Evolutionary conservation across 2,113 vertebrate genomes (phyloP).

Genomic region (Paedocypris sp.): DNA sequence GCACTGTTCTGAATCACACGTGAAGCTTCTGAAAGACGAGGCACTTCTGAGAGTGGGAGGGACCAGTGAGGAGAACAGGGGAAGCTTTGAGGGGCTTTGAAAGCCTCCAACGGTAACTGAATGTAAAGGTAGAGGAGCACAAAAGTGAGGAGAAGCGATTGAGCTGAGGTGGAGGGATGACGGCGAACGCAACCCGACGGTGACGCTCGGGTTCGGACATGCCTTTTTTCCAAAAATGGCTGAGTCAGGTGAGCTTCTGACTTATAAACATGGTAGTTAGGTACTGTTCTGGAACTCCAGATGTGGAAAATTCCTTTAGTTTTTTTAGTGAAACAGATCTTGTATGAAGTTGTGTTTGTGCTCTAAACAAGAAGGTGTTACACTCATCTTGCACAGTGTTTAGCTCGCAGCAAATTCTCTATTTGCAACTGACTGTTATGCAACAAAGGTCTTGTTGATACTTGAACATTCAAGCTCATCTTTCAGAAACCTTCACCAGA

Average conservation of each 20-base stretch:
- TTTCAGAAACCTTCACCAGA: background rate
- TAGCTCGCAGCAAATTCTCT: background rate
- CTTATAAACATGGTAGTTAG: too few species aligned
- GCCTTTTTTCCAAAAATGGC: constrained; percentile 75
- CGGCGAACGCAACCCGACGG: background rate
- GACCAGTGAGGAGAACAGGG: background rate
- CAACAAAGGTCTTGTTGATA: constrained; percentile 11
- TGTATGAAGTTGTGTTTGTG: too few species aligned
- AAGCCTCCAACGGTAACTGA: background rate
- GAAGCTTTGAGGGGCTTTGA: background rate
- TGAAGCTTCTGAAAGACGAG: background rate
- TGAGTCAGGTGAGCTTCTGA: constrained; percentile 74
- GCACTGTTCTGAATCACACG: constrained; percentile 3
- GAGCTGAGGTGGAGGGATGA: background rate
- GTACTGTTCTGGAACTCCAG: too few species aligned
- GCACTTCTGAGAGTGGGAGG: background rate
- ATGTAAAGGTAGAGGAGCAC: background rate
- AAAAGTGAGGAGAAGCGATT: background rate
- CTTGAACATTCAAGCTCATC: background rate
- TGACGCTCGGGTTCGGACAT: constrained; percentile 44
- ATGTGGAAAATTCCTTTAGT: too few species aligned
- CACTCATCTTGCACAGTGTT: background rate
- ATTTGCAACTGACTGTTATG: background rate
- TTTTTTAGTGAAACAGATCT: too few species aligned
- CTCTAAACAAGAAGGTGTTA: background rate